Percentiles rank a stretch among this genome's conserved stretches.
phyloP scores from a whole-genome alignment of 2,888 invertebrate genomes.

The Antitype chi region DNA sequence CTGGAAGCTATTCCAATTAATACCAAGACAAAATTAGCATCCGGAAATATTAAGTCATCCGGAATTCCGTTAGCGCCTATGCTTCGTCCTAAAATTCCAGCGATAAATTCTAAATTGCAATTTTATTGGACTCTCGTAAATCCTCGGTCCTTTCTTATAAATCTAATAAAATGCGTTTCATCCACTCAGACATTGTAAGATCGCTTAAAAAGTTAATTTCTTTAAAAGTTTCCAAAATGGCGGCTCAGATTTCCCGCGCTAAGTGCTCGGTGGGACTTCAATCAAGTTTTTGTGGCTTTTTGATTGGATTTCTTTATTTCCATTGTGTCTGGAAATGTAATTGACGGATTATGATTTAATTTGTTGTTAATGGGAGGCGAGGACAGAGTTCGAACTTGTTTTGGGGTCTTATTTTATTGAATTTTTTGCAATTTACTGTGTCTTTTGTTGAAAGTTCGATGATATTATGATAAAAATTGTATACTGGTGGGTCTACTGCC shows the following conservation, averaged over 20 bases:
- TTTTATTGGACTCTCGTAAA: slow-evolving; percentile 73
- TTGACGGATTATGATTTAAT: slow-evolving; percentile 50
- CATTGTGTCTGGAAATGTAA: slow-evolving; percentile 34
- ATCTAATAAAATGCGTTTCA: slow-evolving; percentile 71
- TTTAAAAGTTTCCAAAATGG: slow-evolving; percentile 60
- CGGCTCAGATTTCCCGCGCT: slow-evolving; percentile 36
- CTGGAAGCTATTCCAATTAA: slow-evolving; percentile 53
- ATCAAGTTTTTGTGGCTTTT: slow-evolving; percentile 43
- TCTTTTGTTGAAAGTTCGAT: neutral
- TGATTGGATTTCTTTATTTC: slow-evolving; percentile 45
- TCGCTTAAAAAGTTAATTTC: slow-evolving; percentile 68
- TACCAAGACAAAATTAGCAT: slow-evolving; percentile 56
- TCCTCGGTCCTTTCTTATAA: slow-evolving; percentile 59
- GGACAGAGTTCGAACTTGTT: slow-evolving; percentile 19
- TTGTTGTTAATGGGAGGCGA: slow-evolving; percentile 4
- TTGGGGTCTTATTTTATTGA: neutral
- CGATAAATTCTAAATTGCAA: slow-evolving; percentile 66
- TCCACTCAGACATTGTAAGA: slow-evolving; percentile 60
- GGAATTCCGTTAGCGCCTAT: slow-evolving; percentile 32
- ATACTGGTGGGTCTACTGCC: no score
- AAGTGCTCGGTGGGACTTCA: slow-evolving; percentile 41
- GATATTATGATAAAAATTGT: no score
- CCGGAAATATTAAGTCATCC: slow-evolving; percentile 49
- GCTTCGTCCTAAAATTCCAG: slow-evolving; percentile 45
- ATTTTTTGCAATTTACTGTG: neutral